Evolutionary conservation across 2,797 vertebrate genomes (phyloP).

Genomic region (Clarias pachynema): DNA sequence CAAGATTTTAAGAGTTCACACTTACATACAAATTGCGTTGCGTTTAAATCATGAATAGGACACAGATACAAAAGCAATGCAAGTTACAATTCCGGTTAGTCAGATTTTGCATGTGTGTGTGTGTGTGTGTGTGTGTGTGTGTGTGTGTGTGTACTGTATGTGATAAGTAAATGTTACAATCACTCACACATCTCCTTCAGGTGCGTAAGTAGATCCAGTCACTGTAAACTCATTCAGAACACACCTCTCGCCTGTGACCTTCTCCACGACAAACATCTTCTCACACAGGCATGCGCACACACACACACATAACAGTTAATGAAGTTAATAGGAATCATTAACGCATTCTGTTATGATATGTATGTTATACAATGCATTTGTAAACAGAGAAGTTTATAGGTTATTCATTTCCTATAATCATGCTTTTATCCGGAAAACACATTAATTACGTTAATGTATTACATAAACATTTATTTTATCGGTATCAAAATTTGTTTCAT

Average conservation of each 20-base stretch:
- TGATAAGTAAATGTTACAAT: constrained; percentile 60
- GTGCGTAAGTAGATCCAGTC: constrained; percentile 82
- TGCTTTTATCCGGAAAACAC: not conserved
- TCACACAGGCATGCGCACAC: constrained; percentile 32
- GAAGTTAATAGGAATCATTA: not conserved
- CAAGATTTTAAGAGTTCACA: not conserved
- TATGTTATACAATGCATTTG: not conserved
- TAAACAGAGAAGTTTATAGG: not conserved
- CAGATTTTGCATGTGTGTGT: constrained; percentile 7
- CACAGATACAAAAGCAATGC: not conserved
- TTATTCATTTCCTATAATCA: not conserved
- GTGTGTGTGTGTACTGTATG: constrained; percentile 16
- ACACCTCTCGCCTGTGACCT: constrained; percentile 69
- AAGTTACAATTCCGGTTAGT: constrained; percentile 9
- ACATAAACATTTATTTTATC: not conserved
- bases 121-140: constrained; percentile 18
- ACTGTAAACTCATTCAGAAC: constrained; percentile 76
- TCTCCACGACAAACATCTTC: constrained; percentile 78
- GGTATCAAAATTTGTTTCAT: not conserved
- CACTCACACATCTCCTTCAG: constrained; percentile 84
- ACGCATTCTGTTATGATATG: constrained; percentile 3
- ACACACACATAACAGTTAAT: constrained; percentile 38
- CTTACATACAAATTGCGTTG: constrained; percentile 4
- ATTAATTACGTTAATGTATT: not conserved
- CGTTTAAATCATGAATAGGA: not conserved